Conservation (phyloP, 1,140 invertebrate genomes). For the Penaeus indicus region DNA sequence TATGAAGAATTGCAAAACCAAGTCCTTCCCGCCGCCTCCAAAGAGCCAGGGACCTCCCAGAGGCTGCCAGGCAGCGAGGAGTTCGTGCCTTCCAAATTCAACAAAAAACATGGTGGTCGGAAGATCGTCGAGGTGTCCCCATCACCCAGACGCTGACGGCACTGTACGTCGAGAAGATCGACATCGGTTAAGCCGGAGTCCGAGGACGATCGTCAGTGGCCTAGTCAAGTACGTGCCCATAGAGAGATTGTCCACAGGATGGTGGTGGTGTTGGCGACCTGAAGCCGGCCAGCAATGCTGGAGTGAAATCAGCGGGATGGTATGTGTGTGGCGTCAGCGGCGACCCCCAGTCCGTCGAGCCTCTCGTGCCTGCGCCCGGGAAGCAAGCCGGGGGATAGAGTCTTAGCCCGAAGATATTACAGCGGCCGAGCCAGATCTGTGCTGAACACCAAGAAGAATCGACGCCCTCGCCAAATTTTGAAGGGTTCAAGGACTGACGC, state of each 20-base stretch:
- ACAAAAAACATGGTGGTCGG: constrained; percentile 88
- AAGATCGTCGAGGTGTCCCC: constrained; percentile 81
- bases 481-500: constrained; percentile 78
- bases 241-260: constrained; percentile 84
- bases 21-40: constrained; percentile 84
- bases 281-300: constrained; percentile 89
- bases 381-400: constrained; percentile 83
- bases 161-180: constrained; percentile 91
- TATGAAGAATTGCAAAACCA: constrained; percentile 78
- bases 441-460: constrained; percentile 93
- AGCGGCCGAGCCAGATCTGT: constrained; percentile 87
- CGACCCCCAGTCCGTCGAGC: constrained; percentile 77
- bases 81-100: constrained; percentile 73
- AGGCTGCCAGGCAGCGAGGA: constrained; percentile 48
- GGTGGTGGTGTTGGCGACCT: constrained; percentile 87
- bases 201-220: constrained; percentile 82
- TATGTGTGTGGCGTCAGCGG: constrained; percentile 86
- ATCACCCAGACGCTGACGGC: constrained; percentile 82
- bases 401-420: constrained; percentile 86
- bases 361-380: constrained; percentile 82
- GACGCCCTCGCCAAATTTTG: constrained; percentile 82
- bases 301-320: constrained; percentile 83
- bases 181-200: constrained; percentile 86
- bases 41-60: constrained; percentile 71
- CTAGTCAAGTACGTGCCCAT: constrained; percentile 88